phyloP scores from a whole-genome alignment of 2,888 invertebrate species.

The Axea sp. region DNA sequence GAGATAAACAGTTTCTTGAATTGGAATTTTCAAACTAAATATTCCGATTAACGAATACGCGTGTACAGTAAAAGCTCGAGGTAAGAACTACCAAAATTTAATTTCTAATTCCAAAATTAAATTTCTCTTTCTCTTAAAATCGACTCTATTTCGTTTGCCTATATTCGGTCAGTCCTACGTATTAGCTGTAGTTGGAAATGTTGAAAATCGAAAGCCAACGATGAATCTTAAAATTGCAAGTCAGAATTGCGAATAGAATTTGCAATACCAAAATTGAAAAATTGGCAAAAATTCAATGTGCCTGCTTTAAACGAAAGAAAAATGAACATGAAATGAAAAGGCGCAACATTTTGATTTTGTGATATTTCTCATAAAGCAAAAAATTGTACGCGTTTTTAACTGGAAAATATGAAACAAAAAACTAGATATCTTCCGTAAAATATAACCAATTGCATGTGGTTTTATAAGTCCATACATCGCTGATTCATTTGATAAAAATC shows the following conservation, averaged over 20 bases:
- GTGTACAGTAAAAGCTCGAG: too few relatives aligned
- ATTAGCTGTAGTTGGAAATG: slow-evolving; percentile 42
- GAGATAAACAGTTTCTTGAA: background rate
- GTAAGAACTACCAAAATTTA: too few relatives aligned
- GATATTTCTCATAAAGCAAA: too few relatives aligned
- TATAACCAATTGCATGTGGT: slow-evolving; percentile 1
- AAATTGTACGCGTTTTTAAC: too few relatives aligned
- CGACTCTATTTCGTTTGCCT: slow-evolving; percentile 52
- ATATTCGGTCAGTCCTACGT: slow-evolving; percentile 45
- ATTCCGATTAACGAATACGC: too few relatives aligned
- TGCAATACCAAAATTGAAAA: slow-evolving; percentile 2
- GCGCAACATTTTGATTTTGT: too few relatives aligned
- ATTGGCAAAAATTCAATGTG: slow-evolving; percentile 1
- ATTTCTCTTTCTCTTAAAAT: slow-evolving; percentile 43
- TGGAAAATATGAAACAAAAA: too few relatives aligned
- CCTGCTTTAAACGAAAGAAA: background rate
- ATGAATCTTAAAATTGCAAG: slow-evolving; percentile 34
- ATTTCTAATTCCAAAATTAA: slow-evolving; percentile 40
- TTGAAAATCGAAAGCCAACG: slow-evolving; percentile 38
- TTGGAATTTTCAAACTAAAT: too few relatives aligned
- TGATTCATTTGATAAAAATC: too few relatives aligned
- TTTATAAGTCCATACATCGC: too few relatives aligned
- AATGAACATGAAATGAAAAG: too few relatives aligned
- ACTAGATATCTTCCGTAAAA: too few relatives aligned
- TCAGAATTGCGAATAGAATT: slow-evolving; percentile 19